Conservation (phyloP, 2,797 vertebrate genomes). For the Sparus aurata region DNA sequence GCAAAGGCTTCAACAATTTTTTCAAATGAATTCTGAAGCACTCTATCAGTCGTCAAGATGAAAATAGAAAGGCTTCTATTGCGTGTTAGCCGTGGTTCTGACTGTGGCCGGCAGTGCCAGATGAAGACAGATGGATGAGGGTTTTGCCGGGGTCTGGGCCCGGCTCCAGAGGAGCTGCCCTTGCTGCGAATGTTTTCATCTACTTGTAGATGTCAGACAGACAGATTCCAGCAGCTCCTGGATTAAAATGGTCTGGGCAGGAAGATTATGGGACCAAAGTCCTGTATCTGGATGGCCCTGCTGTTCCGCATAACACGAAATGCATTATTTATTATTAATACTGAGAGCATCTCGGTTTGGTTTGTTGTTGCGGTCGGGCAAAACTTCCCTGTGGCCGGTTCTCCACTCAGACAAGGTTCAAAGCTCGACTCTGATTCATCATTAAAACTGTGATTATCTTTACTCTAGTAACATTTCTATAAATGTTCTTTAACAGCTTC, state of each 20-base stretch:
- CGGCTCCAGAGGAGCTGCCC: constrained; percentile 62
- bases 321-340: constrained; percentile 65
- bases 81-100: constrained; percentile 13
- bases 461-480: too few species aligned
- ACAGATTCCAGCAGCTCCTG: constrained; percentile 70
- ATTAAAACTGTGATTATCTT: not conserved
- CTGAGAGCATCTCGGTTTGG: constrained; percentile 31
- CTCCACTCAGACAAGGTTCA: not conserved
- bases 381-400: not conserved
- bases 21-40: not conserved
- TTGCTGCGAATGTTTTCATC: constrained; percentile 69
- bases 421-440: not conserved
- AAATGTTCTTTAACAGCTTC: not conserved
- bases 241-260: constrained; percentile 69
- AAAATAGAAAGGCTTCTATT: constrained; percentile 41
- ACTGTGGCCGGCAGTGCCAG: constrained; percentile 49
- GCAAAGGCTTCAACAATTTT: not conserved
- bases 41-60: constrained; percentile 16
- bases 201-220: constrained; percentile 60
- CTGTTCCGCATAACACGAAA: constrained; percentile 38
- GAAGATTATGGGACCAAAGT: constrained; percentile 69
- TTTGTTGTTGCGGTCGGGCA: constrained; percentile 8
- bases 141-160: constrained; percentile 62
- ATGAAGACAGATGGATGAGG: constrained; percentile 73
- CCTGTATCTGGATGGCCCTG: constrained; percentile 48